Evolutionary conservation across 1,140 invertebrate genomes (phyloP), one percentile per base, ranked within the genome.

Genomic region (Aphelenchoides fujianensis): DNA sequence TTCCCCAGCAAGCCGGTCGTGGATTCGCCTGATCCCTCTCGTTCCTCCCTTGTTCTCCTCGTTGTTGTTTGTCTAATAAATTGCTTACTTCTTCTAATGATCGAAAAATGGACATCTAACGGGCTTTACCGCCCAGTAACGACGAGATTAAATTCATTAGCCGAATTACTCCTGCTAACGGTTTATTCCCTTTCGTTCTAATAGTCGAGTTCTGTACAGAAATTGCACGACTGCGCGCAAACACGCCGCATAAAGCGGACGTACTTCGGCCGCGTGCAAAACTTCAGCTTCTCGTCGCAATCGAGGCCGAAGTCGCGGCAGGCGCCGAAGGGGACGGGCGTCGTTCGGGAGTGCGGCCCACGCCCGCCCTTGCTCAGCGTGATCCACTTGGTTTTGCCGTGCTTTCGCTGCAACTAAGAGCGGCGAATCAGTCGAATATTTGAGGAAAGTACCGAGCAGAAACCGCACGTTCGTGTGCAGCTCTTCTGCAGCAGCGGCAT

Each of bases 261-360:
- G 32, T 66, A 66, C 12, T 16, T 34, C 63, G 16, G 31, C 23
- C 53, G 27, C 23, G 34, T 31, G 3, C 63, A 30, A 3, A 35
- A 55, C n/a, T 32, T 34, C 31, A 66, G 53, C 16, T 66, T 66
- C 27, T 66, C 63, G 31, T 66, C 63, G 31, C 63, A 66, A 66
- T 66, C 63, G 16, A 66, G 16, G 16, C 63, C 63, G 2, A 16
- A 48, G 3, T 66, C 31, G 28, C 16, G 16, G 34, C 63, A 66
- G 27, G 36, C n/a, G 36, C 31, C 59, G 31, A 1, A 48, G 12
- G 41, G 12, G 12, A 23, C 12, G 12, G 41, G 12, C 12, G 12
- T 48, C 12, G 41, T 48, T 12, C 41, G 41, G 23, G 12, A 16
- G 41, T 48, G 41, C 12, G 23, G 41, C n/a, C n/a, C n/a, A 48